A percentile compares a stretch with the other conserved stretches of the same genome.
Evolutionary conservation across 2,797 vertebrate species (phyloP).

Genomic region (Mormyrus hasselquistii): DNA sequence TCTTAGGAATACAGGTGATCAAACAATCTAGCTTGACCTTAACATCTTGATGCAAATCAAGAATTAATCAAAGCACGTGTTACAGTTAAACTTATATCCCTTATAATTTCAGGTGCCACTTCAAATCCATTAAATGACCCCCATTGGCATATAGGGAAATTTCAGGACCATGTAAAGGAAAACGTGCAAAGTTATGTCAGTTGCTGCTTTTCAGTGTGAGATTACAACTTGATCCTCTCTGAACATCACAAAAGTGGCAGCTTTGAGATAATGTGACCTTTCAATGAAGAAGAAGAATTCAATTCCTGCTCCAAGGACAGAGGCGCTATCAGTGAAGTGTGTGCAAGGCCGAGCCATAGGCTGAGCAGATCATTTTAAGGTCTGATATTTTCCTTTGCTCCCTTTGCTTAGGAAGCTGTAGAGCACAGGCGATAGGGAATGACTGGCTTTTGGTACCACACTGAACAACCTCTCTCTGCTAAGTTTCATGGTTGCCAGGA

Average conservation of each 20-base stretch:
- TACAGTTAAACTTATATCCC: neutral
- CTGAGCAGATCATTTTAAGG: neutral
- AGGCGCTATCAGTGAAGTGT: neutral
- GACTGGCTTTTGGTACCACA: slow-evolving; percentile 23
- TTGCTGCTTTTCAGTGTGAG: neutral
- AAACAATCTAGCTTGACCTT: neutral
- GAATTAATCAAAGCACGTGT: neutral
- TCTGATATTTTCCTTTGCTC: neutral
- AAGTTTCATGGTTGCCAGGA: slow-evolving; percentile 65
- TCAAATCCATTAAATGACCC: neutral
- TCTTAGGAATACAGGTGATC: neutral
- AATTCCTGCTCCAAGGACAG: neutral
- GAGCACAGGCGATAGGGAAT: neutral
- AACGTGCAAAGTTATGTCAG: neutral
- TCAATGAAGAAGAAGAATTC: neutral
- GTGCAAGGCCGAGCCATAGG: neutral
- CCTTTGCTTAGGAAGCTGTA: neutral
- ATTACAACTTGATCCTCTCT: neutral
- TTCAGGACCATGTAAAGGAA: neutral
- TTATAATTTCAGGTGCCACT: neutral
- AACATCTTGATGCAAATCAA: neutral
- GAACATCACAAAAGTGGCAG: neutral
- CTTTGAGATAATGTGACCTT: neutral
- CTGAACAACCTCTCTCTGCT: slow-evolving; percentile 60
- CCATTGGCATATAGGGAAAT: neutral